Evolutionary conservation across 2,797 vertebrate genomes (phyloP).

Genomic region (Sylvia borin): DNA sequence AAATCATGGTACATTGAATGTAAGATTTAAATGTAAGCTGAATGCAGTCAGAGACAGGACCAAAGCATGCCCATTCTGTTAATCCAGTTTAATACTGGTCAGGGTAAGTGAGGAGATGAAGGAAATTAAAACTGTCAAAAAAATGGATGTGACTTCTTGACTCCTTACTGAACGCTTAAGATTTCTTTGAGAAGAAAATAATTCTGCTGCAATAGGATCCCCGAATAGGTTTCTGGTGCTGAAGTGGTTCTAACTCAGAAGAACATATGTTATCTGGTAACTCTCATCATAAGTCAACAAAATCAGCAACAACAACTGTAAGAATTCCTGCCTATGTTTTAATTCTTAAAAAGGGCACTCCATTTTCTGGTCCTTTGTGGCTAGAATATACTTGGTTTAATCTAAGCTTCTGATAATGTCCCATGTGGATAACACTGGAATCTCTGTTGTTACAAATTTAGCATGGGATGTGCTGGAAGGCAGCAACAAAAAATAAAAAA

Average conservation of each 20-base stretch:
- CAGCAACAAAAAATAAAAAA: neutral
- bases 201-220: neutral
- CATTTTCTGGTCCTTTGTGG: neutral
- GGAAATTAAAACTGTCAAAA: neutral
- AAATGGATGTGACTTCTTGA: neutral
- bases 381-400: neutral
- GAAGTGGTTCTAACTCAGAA: neutral
- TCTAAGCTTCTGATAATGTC: neutral
- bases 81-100: neutral
- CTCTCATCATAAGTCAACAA: neutral
- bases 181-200: neutral
- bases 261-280: neutral
- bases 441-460: neutral
- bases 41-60: neutral
- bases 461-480: neutral
- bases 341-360: neutral
- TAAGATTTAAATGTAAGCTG: neutral
- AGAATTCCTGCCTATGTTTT: neutral
- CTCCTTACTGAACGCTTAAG: neutral
- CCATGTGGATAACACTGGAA: neutral
- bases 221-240: neutral
- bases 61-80: neutral
- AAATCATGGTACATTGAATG: neutral
- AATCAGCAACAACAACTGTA: neutral
- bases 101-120: neutral